A percentile compares a stretch with the other conserved stretches of the same genome.
Conservation (phyloP, 2,888 invertebrate species). For the Acleris literana region DNA sequence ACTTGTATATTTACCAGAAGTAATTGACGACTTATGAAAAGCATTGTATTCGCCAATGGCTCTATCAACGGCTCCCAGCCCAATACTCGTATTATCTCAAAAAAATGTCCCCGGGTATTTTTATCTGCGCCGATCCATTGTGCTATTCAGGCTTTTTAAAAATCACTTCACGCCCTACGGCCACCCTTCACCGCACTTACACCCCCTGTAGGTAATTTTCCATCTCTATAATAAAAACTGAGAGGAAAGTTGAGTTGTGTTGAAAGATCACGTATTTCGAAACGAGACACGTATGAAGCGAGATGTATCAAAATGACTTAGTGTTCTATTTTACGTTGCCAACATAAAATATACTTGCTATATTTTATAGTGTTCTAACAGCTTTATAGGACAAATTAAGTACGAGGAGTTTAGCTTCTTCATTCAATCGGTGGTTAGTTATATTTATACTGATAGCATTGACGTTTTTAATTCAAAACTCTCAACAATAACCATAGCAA, state of each 20-base stretch:
- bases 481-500: no score
- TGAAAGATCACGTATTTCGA: slow-evolving; percentile 29
- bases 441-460: no score
- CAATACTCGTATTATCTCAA: background rate
- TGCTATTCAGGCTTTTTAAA: slow-evolving; percentile 25
- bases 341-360: background rate
- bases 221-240: slow-evolving; percentile 24
- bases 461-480: no score
- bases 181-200: slow-evolving; percentile 22
- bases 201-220: slow-evolving; percentile 22
- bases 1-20: no score
- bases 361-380: background rate
- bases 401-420: no score
- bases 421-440: no score
- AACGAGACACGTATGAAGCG: slow-evolving; percentile 25
- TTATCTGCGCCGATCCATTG: slow-evolving; percentile 16
- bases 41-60: background rate
- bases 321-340: slow-evolving; percentile 25
- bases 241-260: background rate
- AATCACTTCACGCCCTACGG: slow-evolving; percentile 31
- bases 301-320: slow-evolving; percentile 5
- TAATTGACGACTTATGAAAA: no score
- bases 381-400: background rate
- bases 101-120: slow-evolving; percentile 13
- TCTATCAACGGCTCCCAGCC: background rate